These are phyloP conservation scores for Siniperca scherzeri DNA, from an alignment of 2,797 vertebrate species.

Conservation along the genomic window DNA sequence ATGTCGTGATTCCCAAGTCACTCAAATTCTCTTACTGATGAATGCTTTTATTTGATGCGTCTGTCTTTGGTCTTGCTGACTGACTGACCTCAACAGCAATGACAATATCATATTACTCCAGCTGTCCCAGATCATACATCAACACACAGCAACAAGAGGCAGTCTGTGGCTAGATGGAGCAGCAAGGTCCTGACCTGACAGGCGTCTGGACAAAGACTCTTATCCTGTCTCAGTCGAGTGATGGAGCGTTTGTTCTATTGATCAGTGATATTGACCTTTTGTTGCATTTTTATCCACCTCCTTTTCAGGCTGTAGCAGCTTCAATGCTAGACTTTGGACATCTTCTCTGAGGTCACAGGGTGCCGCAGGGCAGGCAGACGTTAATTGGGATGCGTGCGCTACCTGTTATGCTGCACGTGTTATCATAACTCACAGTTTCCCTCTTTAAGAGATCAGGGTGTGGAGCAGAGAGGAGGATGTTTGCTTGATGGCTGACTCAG, in stretches of 20 bases:
- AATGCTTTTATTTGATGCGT: neutral
- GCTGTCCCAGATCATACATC: slow-evolving; percentile 29
- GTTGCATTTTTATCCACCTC: slow-evolving; percentile 8
- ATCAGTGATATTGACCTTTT: slow-evolving; percentile 53
- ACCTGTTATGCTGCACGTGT: slow-evolving; percentile 3
- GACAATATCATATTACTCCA: slow-evolving; percentile 22
- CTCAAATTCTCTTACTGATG: neutral
- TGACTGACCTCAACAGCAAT: slow-evolving; percentile 22
- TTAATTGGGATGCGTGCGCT: slow-evolving; percentile 13
- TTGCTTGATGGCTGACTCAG: slow-evolving; percentile 59
- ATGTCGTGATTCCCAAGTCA: neutral
- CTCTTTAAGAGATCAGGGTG: slow-evolving; percentile 57
- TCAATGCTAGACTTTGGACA: neutral
- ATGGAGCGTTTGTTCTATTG: slow-evolving; percentile 56
- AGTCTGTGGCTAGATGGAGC: slow-evolving; percentile 50
- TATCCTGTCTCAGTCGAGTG: slow-evolving; percentile 43
- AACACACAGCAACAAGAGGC: slow-evolving; percentile 16
- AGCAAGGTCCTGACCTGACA: slow-evolving; percentile 49
- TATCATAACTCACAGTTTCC: slow-evolving; percentile 35
- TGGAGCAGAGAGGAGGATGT: slow-evolving; percentile 60
- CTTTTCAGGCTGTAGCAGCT: neutral
- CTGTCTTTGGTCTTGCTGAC: slow-evolving; percentile 21
- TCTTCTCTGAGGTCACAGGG: slow-evolving; percentile 15
- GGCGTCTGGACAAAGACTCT: slow-evolving; percentile 52
- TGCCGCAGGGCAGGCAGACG: neutral